Conservation (phyloP, 2,113 vertebrate species). For the Nibea coibor region DNA sequence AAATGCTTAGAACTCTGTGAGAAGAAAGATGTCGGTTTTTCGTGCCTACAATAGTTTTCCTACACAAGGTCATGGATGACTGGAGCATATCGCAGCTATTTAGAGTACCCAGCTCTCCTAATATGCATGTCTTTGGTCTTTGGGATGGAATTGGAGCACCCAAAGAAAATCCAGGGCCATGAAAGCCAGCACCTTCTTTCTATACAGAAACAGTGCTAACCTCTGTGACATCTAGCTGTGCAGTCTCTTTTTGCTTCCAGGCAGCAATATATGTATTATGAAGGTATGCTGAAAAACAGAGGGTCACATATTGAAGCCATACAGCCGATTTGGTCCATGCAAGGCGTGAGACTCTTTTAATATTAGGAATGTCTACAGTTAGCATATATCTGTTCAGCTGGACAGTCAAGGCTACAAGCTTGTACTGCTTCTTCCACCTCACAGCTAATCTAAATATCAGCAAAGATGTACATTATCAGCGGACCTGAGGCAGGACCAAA, state of each 20-base stretch:
- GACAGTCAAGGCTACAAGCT: neutral
- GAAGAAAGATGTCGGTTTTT: neutral
- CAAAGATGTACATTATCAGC: too few relatives aligned
- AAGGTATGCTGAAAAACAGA: neutral
- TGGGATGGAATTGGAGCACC: neutral
- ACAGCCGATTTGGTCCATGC: neutral
- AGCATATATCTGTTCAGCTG: neutral
- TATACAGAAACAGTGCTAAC: neutral
- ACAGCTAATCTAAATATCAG: too few relatives aligned
- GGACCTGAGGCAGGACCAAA: too few relatives aligned
- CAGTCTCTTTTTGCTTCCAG: neutral
- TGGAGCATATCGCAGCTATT: neutral
- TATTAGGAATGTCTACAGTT: neutral
- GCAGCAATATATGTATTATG: neutral
- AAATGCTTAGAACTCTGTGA: neutral
- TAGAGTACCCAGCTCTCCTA: neutral
- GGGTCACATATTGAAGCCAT: neutral
- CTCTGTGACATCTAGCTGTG: neutral
- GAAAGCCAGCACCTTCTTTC: neutral
- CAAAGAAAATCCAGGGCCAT: neutral
- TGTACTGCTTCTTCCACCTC: too few relatives aligned
- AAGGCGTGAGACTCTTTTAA: neutral
- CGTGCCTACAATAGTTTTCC: neutral
- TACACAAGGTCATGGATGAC: neutral
- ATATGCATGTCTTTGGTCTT: conserved; percentile 1